Evolutionary conservation across 2,113 vertebrate species (phyloP), one percentile per base, ranked within the genome.

Genomic region (Carettochelys insculpta): DNA sequence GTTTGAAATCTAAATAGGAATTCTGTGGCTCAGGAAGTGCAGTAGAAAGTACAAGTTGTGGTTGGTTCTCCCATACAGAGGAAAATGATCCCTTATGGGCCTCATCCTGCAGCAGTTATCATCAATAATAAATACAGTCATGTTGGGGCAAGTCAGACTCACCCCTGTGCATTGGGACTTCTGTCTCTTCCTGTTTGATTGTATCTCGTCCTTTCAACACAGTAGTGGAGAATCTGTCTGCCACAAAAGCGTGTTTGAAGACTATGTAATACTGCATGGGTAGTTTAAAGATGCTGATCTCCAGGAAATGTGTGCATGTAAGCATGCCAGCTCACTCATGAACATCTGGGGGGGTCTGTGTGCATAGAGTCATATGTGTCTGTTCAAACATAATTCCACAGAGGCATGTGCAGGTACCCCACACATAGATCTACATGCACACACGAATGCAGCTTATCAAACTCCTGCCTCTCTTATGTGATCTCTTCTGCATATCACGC

Each of bases 371-470:
- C 22, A 25, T 11, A 22, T 73, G 22, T 9, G 12, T 43, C 11
- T 43, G 22, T 73, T 10, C 13, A 41, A 43, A 45, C 29, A 24
- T 25, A 45, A 45, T 25, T 25, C 43, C 6, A 38, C 45, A 12
- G 43, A 12, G 24, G 68, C 13, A 24, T 73, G 68, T 27, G 22
- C 11, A 27, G 24, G 13, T 38, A 13, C 24, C 25, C 41, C 25
- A 4, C 16, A 12, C 8, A 41, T 45, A 41, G 22, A 71, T 38
- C 34, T 56, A 31, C 54, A 31, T 45, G n/a, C 8, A 50, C 24
- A 51, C 1, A 0, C 47, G 17, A 54, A 0, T 0, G 75, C 34
- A 27, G 31, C 80, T n/a, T 0, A 0, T 41, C 76, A 65, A 84
- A 11, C 20, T 45, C 45, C 48, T 54, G 45, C 61, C 27, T 68